Evolutionary conservation across 2,113 vertebrate species (phyloP).

Genomic region (Pelusios castaneus): DNA sequence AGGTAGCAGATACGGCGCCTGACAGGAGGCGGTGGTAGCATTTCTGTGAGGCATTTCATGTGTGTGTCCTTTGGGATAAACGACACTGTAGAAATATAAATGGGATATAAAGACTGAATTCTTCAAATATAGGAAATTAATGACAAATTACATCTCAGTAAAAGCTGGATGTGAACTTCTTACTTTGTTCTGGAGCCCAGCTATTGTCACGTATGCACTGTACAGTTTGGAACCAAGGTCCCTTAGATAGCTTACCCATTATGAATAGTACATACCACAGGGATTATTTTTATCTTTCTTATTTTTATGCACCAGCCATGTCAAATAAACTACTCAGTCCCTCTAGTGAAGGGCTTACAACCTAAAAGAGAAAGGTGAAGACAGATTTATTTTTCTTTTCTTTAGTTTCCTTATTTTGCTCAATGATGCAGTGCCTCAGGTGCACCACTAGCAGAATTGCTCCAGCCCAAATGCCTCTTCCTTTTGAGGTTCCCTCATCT

Average conservation of each 20-base stretch:
- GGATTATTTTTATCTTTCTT: conserved; percentile 36
- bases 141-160: conserved; percentile 66
- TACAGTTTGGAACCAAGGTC: conserved; percentile 41
- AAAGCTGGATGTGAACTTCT: conserved; percentile 54
- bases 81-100: conserved; percentile 42
- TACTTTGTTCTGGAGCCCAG: conserved; percentile 65
- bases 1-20: conserved; percentile 47
- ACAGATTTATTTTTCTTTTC: neutral
- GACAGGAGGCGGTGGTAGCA: conserved; percentile 22
- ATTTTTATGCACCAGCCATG: conserved; percentile 26
- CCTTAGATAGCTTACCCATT: conserved; percentile 63
- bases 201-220: conserved; percentile 18
- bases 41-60: conserved; percentile 17
- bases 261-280: conserved; percentile 54
- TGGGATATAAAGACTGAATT: conserved; percentile 66
- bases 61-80: conserved; percentile 42
- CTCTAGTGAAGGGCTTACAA: neutral
- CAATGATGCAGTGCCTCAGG: neutral
- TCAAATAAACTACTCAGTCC: neutral
- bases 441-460: neutral
- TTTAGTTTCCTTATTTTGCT: neutral
- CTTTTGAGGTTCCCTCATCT: neutral
- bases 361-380: neutral
- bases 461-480: neutral
- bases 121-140: conserved; percentile 70